Evolutionary conservation across 2,797 vertebrate genomes (phyloP).

Genomic region (Lacerta agilis): DNA sequence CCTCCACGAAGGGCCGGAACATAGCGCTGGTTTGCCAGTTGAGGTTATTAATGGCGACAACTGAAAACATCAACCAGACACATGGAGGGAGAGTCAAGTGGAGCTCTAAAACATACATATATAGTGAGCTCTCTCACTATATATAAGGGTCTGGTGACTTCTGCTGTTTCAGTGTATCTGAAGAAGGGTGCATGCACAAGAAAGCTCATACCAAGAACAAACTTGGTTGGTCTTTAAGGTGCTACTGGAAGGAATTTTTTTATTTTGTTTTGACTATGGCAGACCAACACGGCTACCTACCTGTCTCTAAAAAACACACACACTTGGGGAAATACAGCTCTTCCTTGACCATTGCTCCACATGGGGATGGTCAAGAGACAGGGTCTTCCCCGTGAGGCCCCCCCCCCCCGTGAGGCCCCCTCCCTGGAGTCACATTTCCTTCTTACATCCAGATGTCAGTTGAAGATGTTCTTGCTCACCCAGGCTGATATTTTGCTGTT

Average conservation of each 20-base stretch:
- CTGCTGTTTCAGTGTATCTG: too few relatives aligned
- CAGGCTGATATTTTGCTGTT: too few relatives aligned
- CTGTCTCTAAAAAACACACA: not conserved
- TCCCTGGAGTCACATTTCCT: not conserved
- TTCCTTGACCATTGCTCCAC: not conserved
- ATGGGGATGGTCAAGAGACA: not conserved
- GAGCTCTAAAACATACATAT: not conserved
- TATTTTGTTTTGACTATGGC: too few relatives aligned
- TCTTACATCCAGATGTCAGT: not conserved
- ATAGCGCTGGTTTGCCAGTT: constrained; percentile 95
- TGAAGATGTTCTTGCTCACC: too few relatives aligned
- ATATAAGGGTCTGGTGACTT: too few relatives aligned
- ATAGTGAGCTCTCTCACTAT: too few relatives aligned
- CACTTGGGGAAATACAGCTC: not conserved
- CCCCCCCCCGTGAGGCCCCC: not conserved
- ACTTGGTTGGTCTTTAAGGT: too few relatives aligned
- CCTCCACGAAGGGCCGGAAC: constrained; percentile 98
- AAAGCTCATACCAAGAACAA: too few relatives aligned
- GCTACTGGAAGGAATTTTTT: too few relatives aligned
- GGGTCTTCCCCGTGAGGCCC: not conserved
- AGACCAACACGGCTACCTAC: too few relatives aligned
- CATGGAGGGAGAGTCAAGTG: too few relatives aligned
- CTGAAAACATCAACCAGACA: constrained; percentile 69
- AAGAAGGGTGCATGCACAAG: too few relatives aligned
- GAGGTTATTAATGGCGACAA: constrained; percentile 92